Base-by-base conservation (phyloP, 2,888 invertebrate genomes). In the Callinectes sapidus region DNA sequence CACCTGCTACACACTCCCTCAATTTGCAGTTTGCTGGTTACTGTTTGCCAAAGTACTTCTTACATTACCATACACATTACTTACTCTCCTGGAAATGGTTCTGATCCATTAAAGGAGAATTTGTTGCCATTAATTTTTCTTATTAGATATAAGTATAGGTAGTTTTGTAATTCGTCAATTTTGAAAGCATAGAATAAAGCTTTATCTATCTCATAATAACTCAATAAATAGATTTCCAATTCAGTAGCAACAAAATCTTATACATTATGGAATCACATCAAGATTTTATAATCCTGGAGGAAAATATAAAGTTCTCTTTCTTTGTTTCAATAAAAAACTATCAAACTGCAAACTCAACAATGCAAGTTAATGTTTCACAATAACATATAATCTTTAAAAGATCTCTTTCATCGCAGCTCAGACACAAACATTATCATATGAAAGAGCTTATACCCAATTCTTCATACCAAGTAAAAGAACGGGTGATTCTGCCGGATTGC, bases 261-360 rank as follows among this genome's bases (percentile, higher is more conserved):
- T 81, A 81, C 35, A 81, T 81, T 81, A 35, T 81, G 35, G 81
- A 81, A 81, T 81, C 81, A 81, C 81, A 35, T 81, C 71, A n/a
- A 77, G 71, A 10, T 77, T 32, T 77, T 77, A 28, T 28, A 77
- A 77, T 77, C 71, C n/a, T 77, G 71, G 28, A 77, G 61, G 71
- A 77, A 77, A 81, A 35, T 35, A 81, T 81, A 81, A 32, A 71
- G 5, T 71, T 71, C 71, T 71, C 71, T 28, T 71, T 81, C 81
- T 35, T 71, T 81, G 81, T 35, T 32, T 81, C 18, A 18, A 35
- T 35, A 81, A 81, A 81, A 35, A 32, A 81, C 81, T 35, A 81
- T 81, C 13, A 81, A 81, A 81, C 35, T 81, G 81, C 81, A 81
- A 81, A 81, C 81, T 81, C 81, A 81, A 81, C 81, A 81, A 35